These are phyloP conservation scores for Amaurobius ferox DNA, from an alignment of 2,888 invertebrate genomes.

Conservation along the genomic window DNA sequence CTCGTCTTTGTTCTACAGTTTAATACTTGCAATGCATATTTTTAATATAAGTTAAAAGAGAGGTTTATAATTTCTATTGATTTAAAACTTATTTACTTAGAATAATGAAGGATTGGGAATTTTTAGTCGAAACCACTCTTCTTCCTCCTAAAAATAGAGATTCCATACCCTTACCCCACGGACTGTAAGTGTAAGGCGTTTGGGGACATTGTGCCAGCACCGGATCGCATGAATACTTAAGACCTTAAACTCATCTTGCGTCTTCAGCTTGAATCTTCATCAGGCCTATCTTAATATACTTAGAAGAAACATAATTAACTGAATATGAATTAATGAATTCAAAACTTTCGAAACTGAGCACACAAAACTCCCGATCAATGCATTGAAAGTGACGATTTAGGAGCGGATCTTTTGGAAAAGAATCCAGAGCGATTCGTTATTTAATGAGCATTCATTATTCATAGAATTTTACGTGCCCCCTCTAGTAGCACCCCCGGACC, in stretches of 20 bases:
- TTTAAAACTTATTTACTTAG: no score
- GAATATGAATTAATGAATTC: constrained; percentile 18
- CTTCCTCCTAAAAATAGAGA: neutral
- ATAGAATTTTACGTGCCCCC: constrained; percentile 24
- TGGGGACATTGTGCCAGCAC: neutral
- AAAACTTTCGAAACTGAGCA: constrained; percentile 15
- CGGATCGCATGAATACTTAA: neutral
- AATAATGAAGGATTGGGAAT: no score
- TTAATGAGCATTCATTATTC: constrained; percentile 47
- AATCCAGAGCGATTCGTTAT: constrained; percentile 17
- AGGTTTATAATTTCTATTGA: no score
- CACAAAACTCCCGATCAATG: constrained; percentile 16
- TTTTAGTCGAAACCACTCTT: no score
- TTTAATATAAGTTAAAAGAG: no score
- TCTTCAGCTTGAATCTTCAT: constrained; percentile 5
- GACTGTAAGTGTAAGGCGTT: neutral
- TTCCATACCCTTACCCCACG: neutral
- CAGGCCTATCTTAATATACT: constrained; percentile 14
- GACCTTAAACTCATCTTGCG: neutral
- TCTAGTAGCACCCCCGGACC: neutral
- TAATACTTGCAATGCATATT: no score
- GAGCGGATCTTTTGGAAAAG: constrained; percentile 16
- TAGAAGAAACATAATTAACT: constrained; percentile 16
- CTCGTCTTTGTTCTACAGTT: no score
- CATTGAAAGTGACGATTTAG: constrained; percentile 16